Evolutionary conservation across 2,888 invertebrate species (phyloP), one percentile per base, ranked within the genome.

Genomic region (Biston betularia): DNA sequence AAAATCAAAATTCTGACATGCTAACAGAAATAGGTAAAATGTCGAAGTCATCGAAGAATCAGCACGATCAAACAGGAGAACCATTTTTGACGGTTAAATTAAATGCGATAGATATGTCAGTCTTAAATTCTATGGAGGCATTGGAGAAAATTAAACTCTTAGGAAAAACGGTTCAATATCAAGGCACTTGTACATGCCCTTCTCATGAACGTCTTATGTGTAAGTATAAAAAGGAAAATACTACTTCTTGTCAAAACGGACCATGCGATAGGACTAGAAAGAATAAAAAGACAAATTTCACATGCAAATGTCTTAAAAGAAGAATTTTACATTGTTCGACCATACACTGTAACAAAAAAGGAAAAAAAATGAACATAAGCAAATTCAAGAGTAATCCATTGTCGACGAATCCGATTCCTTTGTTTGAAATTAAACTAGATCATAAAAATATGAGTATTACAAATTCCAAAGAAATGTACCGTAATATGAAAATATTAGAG

Each of bases 371-470:
- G 0, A n/a, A 45, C 4, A 11, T 33, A 6, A 45, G 45, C 6
- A 42, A 35, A 14, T 45, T 46, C 11, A 58, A 40, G 15, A 53
- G 40, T 12, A 12, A 44, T 6, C 12, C 46, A 11, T 33, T 35
- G 15, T 53, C 42, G 48, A n/a, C 59, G 45, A 9, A 55, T 68
- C 62, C 63, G 4, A 1, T 65, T 50, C 78, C 76, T 14, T 66
- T 77, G 46, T 74, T 79, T 69, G 77, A 75, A 65, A 69, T 87
- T 24, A 74, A 79, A 49, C 68, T 87, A 45, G 81, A 86, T 68
- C 64, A 74, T 34, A 74, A 79, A 40, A 74, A 74, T 44, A 83
- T 86, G 82, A 76, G 78, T 63, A 73, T 86, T 49, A 65, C 84
- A 15, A 88, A 88, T 74, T 62, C 79, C 6, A 65, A 77, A 15